Conservation (phyloP, 2,797 vertebrate species). For the Scyliorhinus canicula region DNA sequence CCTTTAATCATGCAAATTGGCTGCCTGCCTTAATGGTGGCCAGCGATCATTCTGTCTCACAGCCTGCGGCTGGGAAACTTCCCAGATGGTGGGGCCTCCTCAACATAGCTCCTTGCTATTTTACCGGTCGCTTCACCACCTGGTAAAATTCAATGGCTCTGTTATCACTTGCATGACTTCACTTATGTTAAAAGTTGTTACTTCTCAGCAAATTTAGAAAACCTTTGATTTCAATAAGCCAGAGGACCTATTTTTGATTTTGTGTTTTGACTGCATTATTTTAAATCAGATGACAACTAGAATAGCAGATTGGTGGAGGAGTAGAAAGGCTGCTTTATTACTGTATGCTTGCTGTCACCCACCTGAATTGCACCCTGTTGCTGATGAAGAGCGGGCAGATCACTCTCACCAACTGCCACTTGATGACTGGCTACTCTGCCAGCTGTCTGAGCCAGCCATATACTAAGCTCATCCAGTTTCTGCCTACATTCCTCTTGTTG, state of each 20-base stretch:
- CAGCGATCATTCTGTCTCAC: not conserved
- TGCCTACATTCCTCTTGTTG: constrained; percentile 77
- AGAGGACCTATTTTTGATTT: not conserved
- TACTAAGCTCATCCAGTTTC: constrained; percentile 74
- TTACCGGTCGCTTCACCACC: too few species aligned
- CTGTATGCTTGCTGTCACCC: constrained; percentile 30
- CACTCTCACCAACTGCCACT: constrained; percentile 53
- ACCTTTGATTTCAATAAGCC: not conserved
- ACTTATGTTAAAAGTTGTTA: not conserved
- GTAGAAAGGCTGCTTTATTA: not conserved
- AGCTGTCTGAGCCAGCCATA: constrained; percentile 77
- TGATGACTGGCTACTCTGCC: constrained; percentile 63
- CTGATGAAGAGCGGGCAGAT: constrained; percentile 69
- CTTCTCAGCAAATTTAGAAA: not conserved
- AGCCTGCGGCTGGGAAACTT: not conserved
- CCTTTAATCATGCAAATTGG: not conserved
- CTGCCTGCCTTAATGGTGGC: not conserved
- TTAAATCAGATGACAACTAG: not conserved
- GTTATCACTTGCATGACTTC: not conserved
- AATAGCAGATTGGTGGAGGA: not conserved
- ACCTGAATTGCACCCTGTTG: constrained; percentile 79
- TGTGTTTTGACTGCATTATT: not conserved
- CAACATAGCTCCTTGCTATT: not conserved
- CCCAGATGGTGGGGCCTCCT: not conserved
- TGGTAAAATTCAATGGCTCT: not conserved